Evolutionary conservation across 2,113 vertebrate species (phyloP), one percentile per base, ranked within the genome.

Genomic region (Pungitius pungitius): DNA sequence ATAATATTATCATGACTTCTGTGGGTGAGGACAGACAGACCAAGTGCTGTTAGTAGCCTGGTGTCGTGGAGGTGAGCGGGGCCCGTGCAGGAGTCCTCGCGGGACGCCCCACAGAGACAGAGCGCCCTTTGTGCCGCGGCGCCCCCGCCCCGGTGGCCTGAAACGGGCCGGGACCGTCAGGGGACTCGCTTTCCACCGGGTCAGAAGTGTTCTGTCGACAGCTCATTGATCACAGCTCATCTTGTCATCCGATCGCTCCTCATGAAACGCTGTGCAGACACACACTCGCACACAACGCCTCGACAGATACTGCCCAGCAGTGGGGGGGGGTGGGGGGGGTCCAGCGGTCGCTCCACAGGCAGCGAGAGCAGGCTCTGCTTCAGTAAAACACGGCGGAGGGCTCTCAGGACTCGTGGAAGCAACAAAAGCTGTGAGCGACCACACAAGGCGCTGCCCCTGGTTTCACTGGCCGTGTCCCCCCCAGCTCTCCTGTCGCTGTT

Each of bases 161-260:
- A 90, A 89, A 83, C 79, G 75, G 88, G 69, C 87, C 81, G 73
- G 85, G 78, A 86, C 87, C 85, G 86, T 85, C 88, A 52, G 80
- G 91, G 92, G 92, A 92, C 87, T 86, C 84, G 78, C 90, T 91
- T 93, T 93, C 89, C 91, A 90, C 88, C 83, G 81, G 91, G 92
- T 91, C 92, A 93, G 91, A 94, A 94, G 93, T 94, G 93, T 93
- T 92, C 93, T 94, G 93, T 94, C 93, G 90, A 92, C 93, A 93
- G 93, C 89, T 90, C 92, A 93, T 93, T 91, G 93, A 94, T 94
- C 93, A 93, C 91, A 92, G 92, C 92, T 93, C 93, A 94, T 94
- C 93, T 89, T 92, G 93, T 90, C 90, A 93, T 89, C 90, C 81
- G 88, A 90, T 88, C 86, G 68, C 75, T 69, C 71, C 75, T 84